Evolutionary conservation across 2,797 vertebrate species (phyloP).

Genomic region (Lacerta bilineata): DNA sequence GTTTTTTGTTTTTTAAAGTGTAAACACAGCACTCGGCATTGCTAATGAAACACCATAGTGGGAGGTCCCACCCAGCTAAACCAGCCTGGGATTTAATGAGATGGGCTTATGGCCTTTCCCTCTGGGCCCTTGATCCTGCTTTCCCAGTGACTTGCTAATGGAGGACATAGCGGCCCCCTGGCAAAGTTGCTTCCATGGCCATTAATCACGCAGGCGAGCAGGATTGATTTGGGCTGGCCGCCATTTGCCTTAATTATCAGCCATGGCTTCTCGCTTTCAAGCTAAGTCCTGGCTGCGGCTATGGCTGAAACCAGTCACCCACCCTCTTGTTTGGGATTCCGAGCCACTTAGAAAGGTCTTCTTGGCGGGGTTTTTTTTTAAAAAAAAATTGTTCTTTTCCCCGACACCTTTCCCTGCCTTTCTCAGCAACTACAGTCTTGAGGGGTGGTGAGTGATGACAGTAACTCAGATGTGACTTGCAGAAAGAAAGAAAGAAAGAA

Average conservation of each 20-base stretch:
- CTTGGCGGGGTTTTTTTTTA: not conserved
- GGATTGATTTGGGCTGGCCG: fast-evolving
- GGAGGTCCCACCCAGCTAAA: constrained; percentile 32
- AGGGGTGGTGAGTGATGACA: not conserved
- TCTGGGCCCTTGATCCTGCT: constrained; percentile 9
- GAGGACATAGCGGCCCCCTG: constrained; percentile 65
- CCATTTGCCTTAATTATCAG: constrained; percentile 42
- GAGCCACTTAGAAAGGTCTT: not conserved
- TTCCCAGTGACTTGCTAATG: constrained; percentile 63
- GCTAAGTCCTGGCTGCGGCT: constrained; percentile 19
- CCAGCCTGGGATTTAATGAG: constrained; percentile 59
- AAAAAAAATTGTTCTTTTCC: not conserved
- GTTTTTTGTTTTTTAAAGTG: not conserved
- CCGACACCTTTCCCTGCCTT: not conserved
- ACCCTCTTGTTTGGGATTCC: not conserved
- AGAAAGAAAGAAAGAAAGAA: too few relatives aligned
- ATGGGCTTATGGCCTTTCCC: not conserved
- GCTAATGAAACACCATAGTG: constrained; percentile 20
- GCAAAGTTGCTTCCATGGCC: constrained; percentile 14
- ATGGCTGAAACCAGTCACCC: not conserved
- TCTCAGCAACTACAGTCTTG: not conserved
- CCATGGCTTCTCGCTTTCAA: constrained; percentile 16
- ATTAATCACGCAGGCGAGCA: constrained; percentile 31
- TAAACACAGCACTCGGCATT: not conserved
- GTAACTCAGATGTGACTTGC: not conserved